Conservation (phyloP, 1,140 invertebrate genomes). For the Melanaphis sacchari region DNA sequence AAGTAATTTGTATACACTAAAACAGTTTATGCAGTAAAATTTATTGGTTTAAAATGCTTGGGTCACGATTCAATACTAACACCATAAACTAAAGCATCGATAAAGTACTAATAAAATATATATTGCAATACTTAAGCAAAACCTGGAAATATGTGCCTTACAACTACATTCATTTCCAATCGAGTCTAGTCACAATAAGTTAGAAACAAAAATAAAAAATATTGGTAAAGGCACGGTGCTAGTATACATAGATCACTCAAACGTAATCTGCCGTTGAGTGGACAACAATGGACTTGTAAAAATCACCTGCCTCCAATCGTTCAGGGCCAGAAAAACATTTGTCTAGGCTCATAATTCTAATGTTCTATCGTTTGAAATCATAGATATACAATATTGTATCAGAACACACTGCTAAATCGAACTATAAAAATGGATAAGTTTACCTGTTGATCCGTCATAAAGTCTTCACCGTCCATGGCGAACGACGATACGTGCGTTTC, state of each 20-base stretch:
- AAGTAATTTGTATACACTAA: background rate
- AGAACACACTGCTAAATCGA: background rate
- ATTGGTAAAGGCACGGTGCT: background rate
- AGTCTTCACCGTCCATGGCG: conserved; percentile 41
- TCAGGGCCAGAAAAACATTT: background rate
- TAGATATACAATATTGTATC: background rate
- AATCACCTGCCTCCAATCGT: background rate
- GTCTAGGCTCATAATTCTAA: background rate
- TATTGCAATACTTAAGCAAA: background rate
- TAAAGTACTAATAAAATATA: background rate
- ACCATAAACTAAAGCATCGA: background rate
- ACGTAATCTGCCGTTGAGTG: background rate
- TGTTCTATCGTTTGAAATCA: background rate
- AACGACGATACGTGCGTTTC: background rate
- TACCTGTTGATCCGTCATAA: conserved; percentile 37
- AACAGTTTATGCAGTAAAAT: background rate
- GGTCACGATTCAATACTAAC: background rate
- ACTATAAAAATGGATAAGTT: background rate
- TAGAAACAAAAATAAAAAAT: background rate
- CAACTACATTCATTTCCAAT: background rate
- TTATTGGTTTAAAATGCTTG: background rate
- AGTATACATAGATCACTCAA: background rate
- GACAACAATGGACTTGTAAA: background rate
- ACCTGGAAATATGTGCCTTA: too few relatives aligned
- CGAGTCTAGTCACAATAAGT: background rate